phyloP scores from a whole-genome alignment of 2,888 invertebrate species.

The Cheilosia impressa region DNA sequence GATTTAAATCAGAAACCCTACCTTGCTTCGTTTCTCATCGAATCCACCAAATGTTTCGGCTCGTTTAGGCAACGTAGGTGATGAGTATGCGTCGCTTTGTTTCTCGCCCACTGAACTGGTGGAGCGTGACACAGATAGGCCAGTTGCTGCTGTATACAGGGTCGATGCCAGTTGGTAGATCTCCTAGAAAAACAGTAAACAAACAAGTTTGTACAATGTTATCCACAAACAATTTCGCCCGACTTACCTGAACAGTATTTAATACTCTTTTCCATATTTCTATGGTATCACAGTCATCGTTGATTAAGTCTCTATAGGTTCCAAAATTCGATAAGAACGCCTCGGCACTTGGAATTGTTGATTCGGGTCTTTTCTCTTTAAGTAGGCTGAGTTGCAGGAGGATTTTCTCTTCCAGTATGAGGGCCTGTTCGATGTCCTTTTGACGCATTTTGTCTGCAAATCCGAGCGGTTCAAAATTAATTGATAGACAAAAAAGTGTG shows the following conservation, averaged over 20 bases:
- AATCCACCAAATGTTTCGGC: constrained; percentile 99
- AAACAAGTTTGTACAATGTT: not conserved
- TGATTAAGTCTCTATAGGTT: constrained; percentile 89
- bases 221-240: not conserved
- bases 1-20: constrained; percentile 10
- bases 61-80: constrained; percentile 93
- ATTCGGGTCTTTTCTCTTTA: constrained; percentile 86
- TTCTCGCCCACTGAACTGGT: constrained; percentile 97
- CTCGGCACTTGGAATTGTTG: constrained; percentile 80
- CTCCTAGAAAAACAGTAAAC: constrained; percentile 82
- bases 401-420: constrained; percentile 95
- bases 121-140: constrained; percentile 93
- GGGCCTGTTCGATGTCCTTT: constrained; percentile 94
- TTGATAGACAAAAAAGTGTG: not conserved
- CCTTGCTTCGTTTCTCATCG: constrained; percentile 86
- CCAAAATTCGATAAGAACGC: constrained; percentile 83
- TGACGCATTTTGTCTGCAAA: constrained; percentile 91
- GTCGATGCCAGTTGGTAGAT: constrained; percentile 90
- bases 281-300: constrained; percentile 90
- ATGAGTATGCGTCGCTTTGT: constrained; percentile 93
- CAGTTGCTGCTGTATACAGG: constrained; percentile 87
- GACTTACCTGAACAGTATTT: constrained; percentile 80
- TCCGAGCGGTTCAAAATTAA: not conserved
- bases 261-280: constrained; percentile 92
- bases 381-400: constrained; percentile 90